Evolutionary conservation across 2,888 invertebrate genomes (phyloP), one percentile per base, ranked within the genome.

Genomic region (Caenorhabditis sp.): DNA sequence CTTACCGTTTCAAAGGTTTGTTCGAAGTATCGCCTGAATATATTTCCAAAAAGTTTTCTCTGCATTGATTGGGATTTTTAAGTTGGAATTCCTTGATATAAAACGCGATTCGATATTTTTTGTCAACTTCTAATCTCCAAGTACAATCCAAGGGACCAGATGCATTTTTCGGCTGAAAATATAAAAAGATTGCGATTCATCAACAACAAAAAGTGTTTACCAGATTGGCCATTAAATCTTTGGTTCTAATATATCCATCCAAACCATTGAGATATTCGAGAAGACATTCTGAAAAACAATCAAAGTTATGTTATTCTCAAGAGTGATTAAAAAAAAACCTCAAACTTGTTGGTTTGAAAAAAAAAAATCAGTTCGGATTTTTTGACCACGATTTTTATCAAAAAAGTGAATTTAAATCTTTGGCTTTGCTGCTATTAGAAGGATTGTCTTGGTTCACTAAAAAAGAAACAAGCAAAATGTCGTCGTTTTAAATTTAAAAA

Each of bases 1-100:
- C 62, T 12, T 17, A 82, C 79, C 66, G 69, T 71, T 70, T 77
- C 52, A 67, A 64, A 27, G 69, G 85, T 68, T 80, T 78, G 31
- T 81, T 80, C 14, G 84, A 81, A 1, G 79, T 84, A 63, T 77
- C 74, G 7, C 85, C 84, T 1, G 81, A 78, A 70, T 85, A 87
- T 12, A 87, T 73, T 74, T 86, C 87, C 14, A 87, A 66, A 63
- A 84, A 85, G 61, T 87, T 87, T 17, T 82, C 68, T n/a, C 63
- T 69, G 72, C 87, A 87, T 59, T 84, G 82, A 76, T 87, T 87
- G 8, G 86, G 86, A 27, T 74, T 63, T 10, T 80, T 83, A 60
- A 87, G 66, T 7, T 75, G 58, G 53, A 87, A 87, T 8, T 84
- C 76, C 31, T 83, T 77, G 27, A 87, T 77, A 65, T 84, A 84